Base-by-base conservation (phyloP, 2,888 invertebrate species). In the Cybosia mesomella region DNA sequence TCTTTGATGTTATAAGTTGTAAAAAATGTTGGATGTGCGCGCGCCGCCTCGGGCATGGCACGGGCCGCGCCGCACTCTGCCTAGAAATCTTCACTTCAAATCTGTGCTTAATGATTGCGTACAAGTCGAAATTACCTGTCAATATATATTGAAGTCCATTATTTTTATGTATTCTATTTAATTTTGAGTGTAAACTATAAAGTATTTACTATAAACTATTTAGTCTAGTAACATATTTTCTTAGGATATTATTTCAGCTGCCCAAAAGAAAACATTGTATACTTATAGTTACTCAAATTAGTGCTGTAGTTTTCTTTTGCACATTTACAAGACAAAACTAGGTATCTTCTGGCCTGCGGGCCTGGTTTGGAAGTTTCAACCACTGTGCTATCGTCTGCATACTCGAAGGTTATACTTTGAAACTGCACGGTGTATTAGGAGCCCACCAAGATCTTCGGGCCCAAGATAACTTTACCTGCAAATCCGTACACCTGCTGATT, bases 31-130 rank as follows among this genome's bases (percentile, higher is more conserved):
- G 83, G 78, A 75, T 79, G 81, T 71, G 77, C 76, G 76, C 79
- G 77, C 74, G 71, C 73, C 70, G 90, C 90, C 91, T 68, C 85
- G 71, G 90, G 90, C 90, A 75, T 91, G 90, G 90, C 90, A 91
- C 90, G 90, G 88, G 90, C 90, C 88, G 82, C 66, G 77, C 79
- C 76, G 76, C 73, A 77, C 84, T 85, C 83, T 83, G 87, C 82
- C 90, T 90, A 90, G 90, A 85, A 87, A 87, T 87, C 85, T 85
- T 87, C 85, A 81, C 83, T 80, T 79, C 76, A 76, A 83, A 84
- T 83, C 85, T 82, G 80, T 82, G 79, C 77, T 75, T 85, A 87
- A 85, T 85, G 82, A 85, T 85, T 85, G 83, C 86, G 83, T 85
- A 84, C 83, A 83, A 82, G 81, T 85, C 81, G 76, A 78, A 84